Conservation (phyloP, 2,888 invertebrate species). For the Bimastos eiseni region DNA sequence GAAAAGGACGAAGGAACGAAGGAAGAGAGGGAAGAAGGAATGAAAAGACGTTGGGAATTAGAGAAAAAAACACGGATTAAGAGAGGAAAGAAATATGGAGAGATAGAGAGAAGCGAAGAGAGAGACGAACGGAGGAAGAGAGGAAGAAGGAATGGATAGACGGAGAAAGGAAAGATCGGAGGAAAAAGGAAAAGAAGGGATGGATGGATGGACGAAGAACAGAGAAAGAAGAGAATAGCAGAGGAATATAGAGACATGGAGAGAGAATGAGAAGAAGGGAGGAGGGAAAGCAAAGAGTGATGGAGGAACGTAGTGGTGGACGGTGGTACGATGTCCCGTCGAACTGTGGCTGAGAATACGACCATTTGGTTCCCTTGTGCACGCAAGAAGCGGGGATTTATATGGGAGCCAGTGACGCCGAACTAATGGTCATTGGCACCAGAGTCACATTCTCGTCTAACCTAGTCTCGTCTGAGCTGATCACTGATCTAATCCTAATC, state of each 20-base stretch:
- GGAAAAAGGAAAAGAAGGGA: not conserved
- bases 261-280: not conserved
- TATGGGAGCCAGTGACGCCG: not conserved
- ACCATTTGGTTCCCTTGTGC: not conserved
- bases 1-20: too few relatives aligned
- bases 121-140: too few relatives aligned
- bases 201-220: not conserved
- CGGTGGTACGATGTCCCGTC: not conserved
- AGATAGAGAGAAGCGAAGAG: too few relatives aligned
- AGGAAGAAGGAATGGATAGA: not conserved
- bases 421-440: conserved; percentile 19
- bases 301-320: not conserved
- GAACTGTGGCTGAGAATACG: not conserved
- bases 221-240: too few relatives aligned
- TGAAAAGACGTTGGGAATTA: too few relatives aligned
- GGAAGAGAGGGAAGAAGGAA: too few relatives aligned
- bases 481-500: not conserved
- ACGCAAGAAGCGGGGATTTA: not conserved
- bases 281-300: not conserved
- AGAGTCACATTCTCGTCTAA: not conserved
- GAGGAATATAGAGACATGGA: too few relatives aligned
- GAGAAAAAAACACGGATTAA: too few relatives aligned
- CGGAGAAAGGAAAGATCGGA: not conserved
- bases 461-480: not conserved
- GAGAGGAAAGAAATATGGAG: too few relatives aligned